Percentiles rank a stretch among this genome's conserved stretches.
These are phyloP conservation scores for Setipinna tenuifilis DNA, from an alignment of 2,797 vertebrate species.

Conservation along the genomic window DNA sequence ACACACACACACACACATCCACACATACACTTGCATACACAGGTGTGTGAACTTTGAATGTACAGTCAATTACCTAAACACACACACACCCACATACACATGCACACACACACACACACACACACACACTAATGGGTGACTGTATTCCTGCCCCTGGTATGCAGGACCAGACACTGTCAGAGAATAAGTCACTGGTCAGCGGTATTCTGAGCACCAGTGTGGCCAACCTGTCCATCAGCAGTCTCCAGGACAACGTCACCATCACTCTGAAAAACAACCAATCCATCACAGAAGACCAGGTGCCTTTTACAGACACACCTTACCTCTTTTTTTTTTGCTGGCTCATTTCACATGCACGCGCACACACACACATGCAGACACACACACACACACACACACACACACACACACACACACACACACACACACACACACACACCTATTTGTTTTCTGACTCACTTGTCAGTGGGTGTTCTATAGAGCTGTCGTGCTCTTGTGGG, in stretches of 20 bases:
- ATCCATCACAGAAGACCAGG: slow-evolving; percentile 69
- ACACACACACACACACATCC: background rate
- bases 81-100: background rate
- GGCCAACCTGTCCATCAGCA: slow-evolving; percentile 83
- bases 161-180: slow-evolving; percentile 68
- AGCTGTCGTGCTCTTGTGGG: background rate
- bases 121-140: background rate
- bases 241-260: slow-evolving; percentile 78
- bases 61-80: background rate
- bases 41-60: background rate
- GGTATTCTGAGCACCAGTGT: slow-evolving; percentile 88
- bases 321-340: background rate
- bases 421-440: background rate
- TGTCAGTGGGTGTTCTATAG: background rate
- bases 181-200: slow-evolving; percentile 77
- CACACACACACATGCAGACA: too few relatives aligned
- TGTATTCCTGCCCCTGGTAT: slow-evolving; percentile 22
- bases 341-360: too few relatives aligned
- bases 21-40: background rate
- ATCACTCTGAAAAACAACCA: slow-evolving; percentile 79
- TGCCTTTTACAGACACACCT: background rate
- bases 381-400: too few relatives aligned
- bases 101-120: background rate
- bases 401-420: too few relatives aligned
- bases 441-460: background rate